Evolutionary conservation across 2,113 vertebrate species (phyloP).

Genomic region (Excalfactoria chinensis): DNA sequence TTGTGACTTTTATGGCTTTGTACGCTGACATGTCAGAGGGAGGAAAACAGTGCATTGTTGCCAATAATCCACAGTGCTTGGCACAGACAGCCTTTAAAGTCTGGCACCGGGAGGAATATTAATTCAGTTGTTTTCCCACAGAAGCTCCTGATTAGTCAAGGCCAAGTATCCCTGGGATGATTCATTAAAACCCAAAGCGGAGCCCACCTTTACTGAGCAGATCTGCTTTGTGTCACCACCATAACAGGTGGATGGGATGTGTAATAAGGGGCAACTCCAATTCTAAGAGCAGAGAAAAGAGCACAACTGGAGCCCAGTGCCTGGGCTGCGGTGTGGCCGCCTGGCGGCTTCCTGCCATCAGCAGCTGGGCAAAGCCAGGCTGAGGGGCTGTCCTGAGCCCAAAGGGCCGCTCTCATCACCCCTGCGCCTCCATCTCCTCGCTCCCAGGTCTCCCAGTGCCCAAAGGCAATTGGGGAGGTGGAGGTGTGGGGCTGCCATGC

Average conservation of each 20-base stretch:
- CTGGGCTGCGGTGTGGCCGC: background rate
- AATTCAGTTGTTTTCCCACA: slow-evolving; percentile 80
- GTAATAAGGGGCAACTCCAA: background rate
- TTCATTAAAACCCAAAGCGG: slow-evolving; percentile 65
- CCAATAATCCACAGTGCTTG: slow-evolving; percentile 67
- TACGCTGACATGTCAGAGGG: slow-evolving; percentile 68
- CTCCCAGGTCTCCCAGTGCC: background rate
- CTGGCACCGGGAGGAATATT: slow-evolving; percentile 51
- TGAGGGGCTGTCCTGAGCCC: background rate
- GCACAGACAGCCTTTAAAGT: slow-evolving; percentile 54
- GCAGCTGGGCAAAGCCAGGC: slow-evolving; percentile 2
- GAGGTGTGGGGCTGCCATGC: accelerated
- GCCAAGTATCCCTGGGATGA: slow-evolving; percentile 64
- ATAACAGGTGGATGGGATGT: background rate
- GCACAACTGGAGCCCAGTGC: background rate
- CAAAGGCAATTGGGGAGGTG: background rate
- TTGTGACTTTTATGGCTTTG: slow-evolving; percentile 69
- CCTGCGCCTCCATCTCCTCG: background rate
- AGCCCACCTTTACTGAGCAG: slow-evolving; percentile 42
- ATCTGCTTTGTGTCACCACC: background rate
- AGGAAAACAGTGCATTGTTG: slow-evolving; percentile 70
- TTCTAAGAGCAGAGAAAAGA: background rate
- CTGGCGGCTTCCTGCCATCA: background rate
- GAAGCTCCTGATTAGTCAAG: slow-evolving; percentile 70
- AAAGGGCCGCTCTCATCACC: background rate